Evolutionary conservation across 2,113 vertebrate species (phyloP).

Genomic region (Paraplagusia blochii): DNA sequence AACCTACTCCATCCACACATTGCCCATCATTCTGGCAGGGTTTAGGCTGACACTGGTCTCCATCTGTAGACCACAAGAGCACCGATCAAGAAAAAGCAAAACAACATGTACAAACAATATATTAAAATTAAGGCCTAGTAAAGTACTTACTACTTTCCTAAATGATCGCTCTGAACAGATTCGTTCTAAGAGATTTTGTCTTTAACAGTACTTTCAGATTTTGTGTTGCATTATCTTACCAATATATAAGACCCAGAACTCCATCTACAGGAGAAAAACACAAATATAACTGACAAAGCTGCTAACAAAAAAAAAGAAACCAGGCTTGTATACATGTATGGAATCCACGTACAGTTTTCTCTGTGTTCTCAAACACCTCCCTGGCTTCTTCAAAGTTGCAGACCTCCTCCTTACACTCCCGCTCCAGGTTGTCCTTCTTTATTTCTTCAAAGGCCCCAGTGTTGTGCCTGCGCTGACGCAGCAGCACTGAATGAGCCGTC

Average conservation of each 20-base stretch:
- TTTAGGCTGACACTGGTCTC: slow-evolving; percentile 84
- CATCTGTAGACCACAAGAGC: slow-evolving; percentile 74
- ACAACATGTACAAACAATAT: too few relatives aligned
- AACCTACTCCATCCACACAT: slow-evolving; percentile 80
- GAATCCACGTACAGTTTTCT: slow-evolving; percentile 75
- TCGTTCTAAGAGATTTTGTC: background rate
- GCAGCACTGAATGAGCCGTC: slow-evolving; percentile 74
- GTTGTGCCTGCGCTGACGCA: slow-evolving; percentile 81
- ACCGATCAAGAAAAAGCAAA: background rate
- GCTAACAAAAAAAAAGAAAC: background rate
- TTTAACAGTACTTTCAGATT: too few relatives aligned
- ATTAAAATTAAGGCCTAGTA: too few relatives aligned
- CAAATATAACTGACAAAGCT: background rate
- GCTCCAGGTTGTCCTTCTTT: slow-evolving; percentile 78
- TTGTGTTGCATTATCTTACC: slow-evolving; percentile 37
- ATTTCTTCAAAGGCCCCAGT: slow-evolving; percentile 76
- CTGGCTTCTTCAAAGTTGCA: slow-evolving; percentile 84
- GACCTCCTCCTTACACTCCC: slow-evolving; percentile 82
- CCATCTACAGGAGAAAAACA: slow-evolving; percentile 48
- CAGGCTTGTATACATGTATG: background rate
- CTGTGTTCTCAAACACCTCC: slow-evolving; percentile 82
- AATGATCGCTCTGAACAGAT: background rate
- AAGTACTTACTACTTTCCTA: too few relatives aligned
- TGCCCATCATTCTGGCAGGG: slow-evolving; percentile 85
- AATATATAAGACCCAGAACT: slow-evolving; percentile 56